These are phyloP conservation scores for Frankliniella intonsa DNA, from an alignment of 2,888 invertebrate species.

Conservation along the genomic window DNA sequence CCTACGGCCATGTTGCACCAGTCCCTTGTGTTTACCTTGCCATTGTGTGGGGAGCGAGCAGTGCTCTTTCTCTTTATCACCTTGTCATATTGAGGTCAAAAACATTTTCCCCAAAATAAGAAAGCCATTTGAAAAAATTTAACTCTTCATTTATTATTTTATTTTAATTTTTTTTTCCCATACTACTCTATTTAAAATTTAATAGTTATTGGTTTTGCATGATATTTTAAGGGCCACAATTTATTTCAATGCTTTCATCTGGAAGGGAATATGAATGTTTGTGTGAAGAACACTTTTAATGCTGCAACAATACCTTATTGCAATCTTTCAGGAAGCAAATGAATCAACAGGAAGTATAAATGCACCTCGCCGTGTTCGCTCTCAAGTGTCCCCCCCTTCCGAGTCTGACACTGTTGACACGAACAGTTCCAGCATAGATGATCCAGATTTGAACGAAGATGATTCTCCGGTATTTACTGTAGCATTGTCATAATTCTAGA, in stretches of 20 bases:
- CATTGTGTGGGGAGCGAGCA: background rate
- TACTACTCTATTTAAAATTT: background rate
- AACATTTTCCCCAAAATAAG: background rate
- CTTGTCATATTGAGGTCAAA: background rate
- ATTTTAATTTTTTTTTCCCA: background rate
- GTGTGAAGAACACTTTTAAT: too few relatives aligned
- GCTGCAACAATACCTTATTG: background rate
- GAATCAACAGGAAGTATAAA: constrained; percentile 7
- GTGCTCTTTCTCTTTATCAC: background rate
- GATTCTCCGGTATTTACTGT: constrained; percentile 9
- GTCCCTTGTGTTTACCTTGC: background rate
- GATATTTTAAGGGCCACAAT: too few relatives aligned
- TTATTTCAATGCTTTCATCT: too few relatives aligned
- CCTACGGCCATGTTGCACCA: background rate
- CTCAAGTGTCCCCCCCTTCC: background rate
- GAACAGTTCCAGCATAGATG: constrained; percentile 19
- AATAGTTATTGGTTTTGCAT: background rate
- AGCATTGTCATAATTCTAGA: background rate
- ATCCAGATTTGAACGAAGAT: background rate
- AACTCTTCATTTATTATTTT: background rate
- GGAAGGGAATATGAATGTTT: too few relatives aligned
- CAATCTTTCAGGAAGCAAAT: constrained; percentile 9
- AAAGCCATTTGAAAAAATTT: too few relatives aligned
- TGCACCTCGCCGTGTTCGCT: background rate
- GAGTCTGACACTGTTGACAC: background rate